phyloP scores from a whole-genome alignment of 1,140 invertebrate genomes.

The Whitmania pigra region DNA sequence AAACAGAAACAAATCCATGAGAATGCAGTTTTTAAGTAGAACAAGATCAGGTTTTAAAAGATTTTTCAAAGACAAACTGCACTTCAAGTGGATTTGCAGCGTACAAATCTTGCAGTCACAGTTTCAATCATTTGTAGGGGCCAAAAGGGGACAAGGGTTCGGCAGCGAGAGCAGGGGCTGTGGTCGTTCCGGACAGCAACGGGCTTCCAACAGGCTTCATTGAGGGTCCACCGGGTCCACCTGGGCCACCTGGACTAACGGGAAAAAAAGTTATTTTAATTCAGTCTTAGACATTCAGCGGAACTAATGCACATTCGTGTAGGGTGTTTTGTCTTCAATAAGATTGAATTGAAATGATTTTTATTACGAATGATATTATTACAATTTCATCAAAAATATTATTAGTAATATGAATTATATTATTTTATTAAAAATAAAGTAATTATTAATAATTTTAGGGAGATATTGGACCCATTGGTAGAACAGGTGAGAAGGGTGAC shows the following conservation, averaged over 20 bases:
- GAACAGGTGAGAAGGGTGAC: conserved; percentile 72
- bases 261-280: conserved; percentile 55
- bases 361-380: too few species aligned
- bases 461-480: conserved; percentile 44
- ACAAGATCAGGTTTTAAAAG: too few species aligned
- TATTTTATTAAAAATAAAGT: too few species aligned
- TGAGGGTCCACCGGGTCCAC: conserved; percentile 77
- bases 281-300: too few species aligned
- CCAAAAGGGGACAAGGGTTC: conserved; percentile 72
- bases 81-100: conserved; percentile 1
- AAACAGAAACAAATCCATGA: too few species aligned
- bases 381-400: neutral
- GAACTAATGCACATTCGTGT: too few species aligned
- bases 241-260: conserved; percentile 67
- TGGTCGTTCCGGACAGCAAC: conserved; percentile 67
- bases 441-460: conserved; percentile 1
- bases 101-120: too few species aligned
- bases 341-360: too few species aligned
- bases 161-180: conserved; percentile 68
- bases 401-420: too few species aligned
- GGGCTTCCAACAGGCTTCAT: conserved; percentile 72
- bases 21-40: too few species aligned
- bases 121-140: conserved; percentile 49
- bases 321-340: too few species aligned
- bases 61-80: neutral